A percentile compares a stretch with the other conserved stretches of the same genome.
Evolutionary conservation across 2,113 vertebrate genomes (phyloP).

Genomic region (Pluvianellus socialis): DNA sequence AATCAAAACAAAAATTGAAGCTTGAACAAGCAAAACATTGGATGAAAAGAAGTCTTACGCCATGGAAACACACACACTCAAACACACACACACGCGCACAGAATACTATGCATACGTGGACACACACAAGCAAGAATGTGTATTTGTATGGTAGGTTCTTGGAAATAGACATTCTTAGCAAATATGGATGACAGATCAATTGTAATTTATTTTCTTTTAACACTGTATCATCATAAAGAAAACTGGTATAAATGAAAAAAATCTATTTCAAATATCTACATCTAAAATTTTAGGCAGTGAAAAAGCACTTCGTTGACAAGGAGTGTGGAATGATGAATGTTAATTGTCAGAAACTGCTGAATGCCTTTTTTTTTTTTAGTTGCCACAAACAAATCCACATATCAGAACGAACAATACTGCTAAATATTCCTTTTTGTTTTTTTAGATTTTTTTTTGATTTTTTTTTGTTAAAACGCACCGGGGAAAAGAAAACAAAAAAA

Average conservation of each 20-base stretch:
- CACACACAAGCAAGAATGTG: constrained; percentile 75
- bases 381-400: constrained; percentile 89
- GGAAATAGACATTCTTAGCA: constrained; percentile 88
- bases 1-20: constrained; percentile 50
- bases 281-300: constrained; percentile 98
- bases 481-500: constrained; percentile 78
- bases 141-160: constrained; percentile 72
- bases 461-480: constrained; percentile 78
- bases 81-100: constrained; percentile 39
- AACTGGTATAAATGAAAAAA: constrained; percentile 88
- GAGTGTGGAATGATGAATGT: constrained; percentile 85
- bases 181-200: constrained; percentile 89
- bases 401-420: constrained; percentile 90
- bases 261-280: constrained; percentile 92
- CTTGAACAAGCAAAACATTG: constrained; percentile 59
- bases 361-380: constrained; percentile 81
- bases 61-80: constrained; percentile 41
- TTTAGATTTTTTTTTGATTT: constrained; percentile 43
- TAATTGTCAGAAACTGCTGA: constrained; percentile 83
- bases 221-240: constrained; percentile 87
- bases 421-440: constrained; percentile 81
- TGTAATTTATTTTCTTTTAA: constrained; percentile 89
- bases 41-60: constrained; percentile 53
- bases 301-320: constrained; percentile 93
- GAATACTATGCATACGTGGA: constrained; percentile 58